Conservation (phyloP, 1,140 invertebrate species). For the Adelges cooleyi region DNA sequence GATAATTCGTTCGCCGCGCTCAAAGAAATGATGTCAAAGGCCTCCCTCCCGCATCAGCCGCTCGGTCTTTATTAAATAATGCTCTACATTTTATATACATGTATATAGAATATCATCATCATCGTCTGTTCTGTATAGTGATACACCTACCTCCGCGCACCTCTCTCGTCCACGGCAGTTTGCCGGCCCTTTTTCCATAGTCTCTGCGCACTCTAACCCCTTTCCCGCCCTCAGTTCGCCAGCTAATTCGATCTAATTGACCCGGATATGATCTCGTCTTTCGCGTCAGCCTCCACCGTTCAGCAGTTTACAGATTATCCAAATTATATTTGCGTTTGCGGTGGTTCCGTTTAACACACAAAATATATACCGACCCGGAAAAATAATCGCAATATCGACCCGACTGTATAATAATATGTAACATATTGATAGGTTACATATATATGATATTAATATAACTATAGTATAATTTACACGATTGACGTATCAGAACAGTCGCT, state of each 20-base stretch:
- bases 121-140: not conserved
- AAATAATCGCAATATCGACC: too few relatives aligned
- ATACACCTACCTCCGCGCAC: not conserved
- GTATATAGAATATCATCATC: not conserved
- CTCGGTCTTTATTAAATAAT: conserved; percentile 20
- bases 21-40: conserved; percentile 29
- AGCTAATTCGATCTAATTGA: conserved; percentile 16
- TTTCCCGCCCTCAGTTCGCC: not conserved
- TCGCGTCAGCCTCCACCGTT: conserved; percentile 1
- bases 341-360: conserved; percentile 4
- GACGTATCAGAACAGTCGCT: too few relatives aligned
- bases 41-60: not conserved
- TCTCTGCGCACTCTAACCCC: not conserved
- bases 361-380: too few relatives aligned
- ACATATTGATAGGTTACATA: too few relatives aligned
- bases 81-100: not conserved
- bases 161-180: not conserved
- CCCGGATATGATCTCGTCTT: conserved; percentile 18
- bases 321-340: conserved; percentile 11
- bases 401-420: too few relatives aligned
- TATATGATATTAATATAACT: too few relatives aligned
- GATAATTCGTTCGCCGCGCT: conserved; percentile 27
- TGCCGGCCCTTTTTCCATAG: not conserved
- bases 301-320: conserved; percentile 15
- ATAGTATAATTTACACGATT: too few relatives aligned